A percentile compares a stretch with the other conserved stretches of the same genome.
Evolutionary conservation across 2,888 invertebrate genomes (phyloP).

Genomic region (Frankliniella fusca): DNA sequence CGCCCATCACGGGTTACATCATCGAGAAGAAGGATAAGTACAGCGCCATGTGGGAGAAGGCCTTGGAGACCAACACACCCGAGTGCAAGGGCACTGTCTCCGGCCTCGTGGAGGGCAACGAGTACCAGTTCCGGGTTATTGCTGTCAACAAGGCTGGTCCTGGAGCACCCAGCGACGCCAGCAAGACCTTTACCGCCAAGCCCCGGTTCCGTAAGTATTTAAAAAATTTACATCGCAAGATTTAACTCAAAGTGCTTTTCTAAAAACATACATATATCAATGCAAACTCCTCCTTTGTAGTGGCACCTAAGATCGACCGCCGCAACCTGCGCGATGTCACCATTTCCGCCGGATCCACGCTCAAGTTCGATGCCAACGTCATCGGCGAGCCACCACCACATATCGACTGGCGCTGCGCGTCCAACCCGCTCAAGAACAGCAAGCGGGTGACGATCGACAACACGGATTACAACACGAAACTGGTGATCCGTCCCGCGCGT

Average conservation of each 20-base stretch:
- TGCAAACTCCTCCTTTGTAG: constrained; percentile 47
- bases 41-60: constrained; percentile 90
- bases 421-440: constrained; percentile 61
- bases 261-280: constrained; percentile 18
- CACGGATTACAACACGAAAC: constrained; percentile 81
- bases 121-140: constrained; percentile 93
- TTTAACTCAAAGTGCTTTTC: not conserved
- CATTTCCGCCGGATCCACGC: constrained; percentile 84
- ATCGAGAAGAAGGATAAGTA: constrained; percentile 91
- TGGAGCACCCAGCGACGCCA: constrained; percentile 84
- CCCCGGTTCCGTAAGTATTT: constrained; percentile 66
- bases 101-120: constrained; percentile 89
- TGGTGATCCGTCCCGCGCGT: constrained; percentile 73
- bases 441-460: constrained; percentile 78
- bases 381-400: constrained; percentile 94
- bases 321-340: constrained; percentile 85
- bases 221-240: constrained; percentile 19
- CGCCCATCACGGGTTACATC: constrained; percentile 89
- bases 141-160: constrained; percentile 94
- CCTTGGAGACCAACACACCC: constrained; percentile 73
- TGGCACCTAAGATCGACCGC: constrained; percentile 94
- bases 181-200: constrained; percentile 80
- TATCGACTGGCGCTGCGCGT: constrained; percentile 86
- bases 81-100: constrained; percentile 75
- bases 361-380: constrained; percentile 90